Base-by-base conservation (phyloP, 1,140 invertebrate genomes). In the Thalassaphorura encarpata region DNA sequence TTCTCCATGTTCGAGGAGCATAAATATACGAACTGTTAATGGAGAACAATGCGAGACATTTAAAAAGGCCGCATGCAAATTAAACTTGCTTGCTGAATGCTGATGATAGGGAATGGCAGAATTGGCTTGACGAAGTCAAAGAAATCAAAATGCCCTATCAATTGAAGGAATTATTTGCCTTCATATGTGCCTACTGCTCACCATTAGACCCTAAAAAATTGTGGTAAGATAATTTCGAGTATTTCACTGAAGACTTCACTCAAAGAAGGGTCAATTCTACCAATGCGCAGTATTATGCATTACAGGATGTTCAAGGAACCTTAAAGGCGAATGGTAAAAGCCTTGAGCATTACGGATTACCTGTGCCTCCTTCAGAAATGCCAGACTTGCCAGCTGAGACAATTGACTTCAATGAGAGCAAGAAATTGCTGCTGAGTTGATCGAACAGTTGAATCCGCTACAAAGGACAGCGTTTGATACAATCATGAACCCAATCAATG, bases 1-100 rank as follows among this genome's bases (percentile, higher is more conserved):
- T 51, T 6, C 21, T 51, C 3, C 33, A 51, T 24, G 36, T 46
- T 23, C 40, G 58, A 70, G 66, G 66, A 18, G 62, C 58, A 36
- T 52, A 29, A 13, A 56, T 43, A 21, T 66, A 60, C 26, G 24
- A 61, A 56, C 1, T 50, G 24, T 13, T 63, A 27, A 27, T 50
- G 48, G 65, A 31, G 27, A 48, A 62, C 23, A 29, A 59, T 58
- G 23, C 50, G 4, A n/a, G 2, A 63, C 57, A 43, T 62, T 52
- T 43, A 52, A 59, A 47, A 52, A 58, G 42, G 60, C 68, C 59
- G 40, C 41, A 6, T 21, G 28, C 41, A 56, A 50, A 23, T 56
- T 53, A 24, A 4, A 27, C 40, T 21, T 8, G 49, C 4, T 13
- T 31, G 3, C 29, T 54, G 23, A 11, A 45, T 24, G 40, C 6